Evolutionary conservation across 64 coral and sea anemone species (phyloP).

Genomic region (Stichodactyla helianthus): DNA sequence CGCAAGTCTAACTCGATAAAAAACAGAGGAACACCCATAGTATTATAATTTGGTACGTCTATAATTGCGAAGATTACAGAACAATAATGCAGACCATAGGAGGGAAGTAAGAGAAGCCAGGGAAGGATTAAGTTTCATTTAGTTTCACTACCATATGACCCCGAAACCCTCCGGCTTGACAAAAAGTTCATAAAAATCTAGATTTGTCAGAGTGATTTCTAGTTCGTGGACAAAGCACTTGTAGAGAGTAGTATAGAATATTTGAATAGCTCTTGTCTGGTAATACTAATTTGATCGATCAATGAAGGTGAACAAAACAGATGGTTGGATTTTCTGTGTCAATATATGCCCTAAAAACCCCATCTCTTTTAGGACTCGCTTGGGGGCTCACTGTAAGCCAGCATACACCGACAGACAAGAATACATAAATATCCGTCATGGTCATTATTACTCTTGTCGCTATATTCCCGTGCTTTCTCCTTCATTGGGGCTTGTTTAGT

Average conservation of each 20-base stretch:
- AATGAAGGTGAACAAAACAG: conserved; percentile 11
- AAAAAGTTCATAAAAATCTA: not conserved
- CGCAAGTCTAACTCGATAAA: not conserved
- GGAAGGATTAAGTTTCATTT: conserved; percentile 9
- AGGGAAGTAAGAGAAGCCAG: not conserved
- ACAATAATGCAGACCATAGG: not conserved
- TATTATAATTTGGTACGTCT: not conserved
- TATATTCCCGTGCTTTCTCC: not conserved
- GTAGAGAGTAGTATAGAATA: not conserved
- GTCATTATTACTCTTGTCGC: not conserved
- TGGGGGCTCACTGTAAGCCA: not conserved
- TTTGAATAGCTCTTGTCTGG: conserved; percentile 22
- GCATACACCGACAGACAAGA: not conserved
- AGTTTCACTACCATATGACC: not conserved
- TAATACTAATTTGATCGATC: conserved; percentile 19
- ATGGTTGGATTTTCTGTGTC: not conserved
- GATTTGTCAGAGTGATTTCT: not conserved
- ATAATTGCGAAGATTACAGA: not conserved
- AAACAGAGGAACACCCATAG: not conserved
- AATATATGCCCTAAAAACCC: not conserved
- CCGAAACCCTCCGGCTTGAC: not conserved
- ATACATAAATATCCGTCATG: not conserved
- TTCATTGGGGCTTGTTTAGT: not conserved
- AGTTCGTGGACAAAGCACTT: not conserved
- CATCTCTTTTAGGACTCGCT: not conserved